These are phyloP conservation scores for Amyelois transitella DNA, from an alignment of 1,140 invertebrate species.

Conservation along the genomic window DNA sequence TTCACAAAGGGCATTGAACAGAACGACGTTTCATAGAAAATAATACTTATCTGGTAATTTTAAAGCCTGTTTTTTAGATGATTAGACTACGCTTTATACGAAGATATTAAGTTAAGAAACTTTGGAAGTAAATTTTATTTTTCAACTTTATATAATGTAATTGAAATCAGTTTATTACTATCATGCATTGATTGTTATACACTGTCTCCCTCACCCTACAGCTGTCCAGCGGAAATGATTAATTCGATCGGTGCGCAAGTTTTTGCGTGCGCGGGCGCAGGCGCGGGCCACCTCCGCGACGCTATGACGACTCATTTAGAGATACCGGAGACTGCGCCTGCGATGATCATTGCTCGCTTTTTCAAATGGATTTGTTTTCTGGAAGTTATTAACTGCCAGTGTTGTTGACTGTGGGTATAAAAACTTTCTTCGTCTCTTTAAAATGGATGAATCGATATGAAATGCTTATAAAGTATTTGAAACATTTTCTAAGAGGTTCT, in stretches of 20 bases:
- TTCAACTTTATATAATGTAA: background rate
- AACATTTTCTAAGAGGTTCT: too few species aligned
- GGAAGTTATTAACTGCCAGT: background rate
- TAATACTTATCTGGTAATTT: too few species aligned
- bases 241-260: constrained; percentile 6
- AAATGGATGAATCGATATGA: too few species aligned
- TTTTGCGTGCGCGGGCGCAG: constrained; percentile 1
- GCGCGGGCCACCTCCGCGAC: background rate
- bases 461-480: too few species aligned
- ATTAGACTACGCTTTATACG: too few species aligned
- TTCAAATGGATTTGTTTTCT: background rate
- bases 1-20: too few species aligned
- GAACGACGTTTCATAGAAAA: too few species aligned
- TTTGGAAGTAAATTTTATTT: too few species aligned
- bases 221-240: constrained; percentile 8
- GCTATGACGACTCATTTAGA: background rate
- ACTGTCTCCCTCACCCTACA: background rate
- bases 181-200: background rate
- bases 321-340: background rate
- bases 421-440: too few species aligned
- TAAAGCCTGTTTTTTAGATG: too few species aligned
- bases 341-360: background rate
- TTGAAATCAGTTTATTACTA: background rate
- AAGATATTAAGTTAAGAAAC: too few species aligned
- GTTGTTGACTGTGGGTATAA: too few species aligned